Evolutionary conservation across 2,888 invertebrate genomes (phyloP), one percentile per base, ranked within the genome.

Genomic region (Dusona sp.): DNA sequence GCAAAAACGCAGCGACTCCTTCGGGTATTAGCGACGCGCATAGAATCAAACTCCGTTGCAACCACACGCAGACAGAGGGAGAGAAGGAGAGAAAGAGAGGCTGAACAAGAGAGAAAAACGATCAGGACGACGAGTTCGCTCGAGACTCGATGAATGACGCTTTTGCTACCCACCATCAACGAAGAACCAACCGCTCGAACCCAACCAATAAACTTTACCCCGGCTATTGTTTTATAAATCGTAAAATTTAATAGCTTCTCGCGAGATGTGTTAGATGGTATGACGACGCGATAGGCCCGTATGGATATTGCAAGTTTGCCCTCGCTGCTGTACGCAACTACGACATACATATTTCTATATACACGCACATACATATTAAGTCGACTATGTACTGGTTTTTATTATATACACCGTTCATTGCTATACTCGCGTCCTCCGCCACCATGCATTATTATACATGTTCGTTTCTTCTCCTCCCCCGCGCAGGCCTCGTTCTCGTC

Each of bases 191-290:
- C 29, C 79, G 81, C 84, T 84, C 79, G 73, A 81, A 80, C 84
- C 74, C 81, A 77, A 85, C 89, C 88, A 86, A 90, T 90, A 89
- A 90, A 90, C 88, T 88, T 84, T 89, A 87, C 86, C 54, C 82
- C 84, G 86, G 88, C 89, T 89, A 90, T 90, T 90, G 90, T 90
- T 90, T 90, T 90, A 90, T 90, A 89, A 90, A 90, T 90, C 90
- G 87, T 90, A 88, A 90, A 90, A 88, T 89, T 90, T 90, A 89
- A 90, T 89, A 85, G 88, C 89, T 90, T 87, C 87, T 87, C 88
- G 83, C 87, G 85, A 81, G 87, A 88, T 87, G 89, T 87, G 88
- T 87, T 87, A 75, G 86, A 84, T 79, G 79, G 83, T 83, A 61
- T 61, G 83, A 74, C 70, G 70, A 16, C 57, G 80, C 77, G 79